These are phyloP conservation scores for Tetrax tetrax DNA, from an alignment of 2,113 vertebrate species.

Conservation along the genomic window DNA sequence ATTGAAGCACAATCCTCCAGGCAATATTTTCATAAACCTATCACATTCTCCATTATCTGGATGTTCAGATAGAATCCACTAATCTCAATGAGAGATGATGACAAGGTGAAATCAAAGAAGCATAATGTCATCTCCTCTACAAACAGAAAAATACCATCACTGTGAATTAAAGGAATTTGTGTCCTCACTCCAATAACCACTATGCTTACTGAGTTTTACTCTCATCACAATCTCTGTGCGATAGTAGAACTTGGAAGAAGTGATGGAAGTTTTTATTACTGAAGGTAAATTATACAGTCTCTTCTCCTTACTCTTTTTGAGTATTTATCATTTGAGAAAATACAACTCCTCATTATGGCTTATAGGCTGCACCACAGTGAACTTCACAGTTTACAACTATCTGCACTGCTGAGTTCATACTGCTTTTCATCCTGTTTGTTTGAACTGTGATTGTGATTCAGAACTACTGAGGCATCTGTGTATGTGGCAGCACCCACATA, in stretches of 20 bases:
- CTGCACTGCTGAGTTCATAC: not conserved
- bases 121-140: not conserved
- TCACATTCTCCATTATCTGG: not conserved
- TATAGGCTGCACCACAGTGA: not conserved
- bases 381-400: not conserved
- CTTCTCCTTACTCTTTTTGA: not conserved
- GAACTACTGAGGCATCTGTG: not conserved
- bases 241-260: not conserved
- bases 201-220: not conserved
- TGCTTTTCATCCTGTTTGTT: not conserved
- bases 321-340: constrained; percentile 18
- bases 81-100: not conserved
- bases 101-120: not conserved
- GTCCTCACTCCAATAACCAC: not conserved
- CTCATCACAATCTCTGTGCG: not conserved
- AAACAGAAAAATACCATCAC: not conserved
- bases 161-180: not conserved
- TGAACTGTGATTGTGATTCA: not conserved
- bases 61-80: not conserved
- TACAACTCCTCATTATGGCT: not conserved
- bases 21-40: constrained; percentile 30
- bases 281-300: not conserved
- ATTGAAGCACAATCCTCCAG: not conserved
- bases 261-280: constrained; percentile 24
- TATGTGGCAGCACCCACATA: not conserved